Conservation (phyloP, 1,140 invertebrate genomes). For the Arion vulgaris region DNA sequence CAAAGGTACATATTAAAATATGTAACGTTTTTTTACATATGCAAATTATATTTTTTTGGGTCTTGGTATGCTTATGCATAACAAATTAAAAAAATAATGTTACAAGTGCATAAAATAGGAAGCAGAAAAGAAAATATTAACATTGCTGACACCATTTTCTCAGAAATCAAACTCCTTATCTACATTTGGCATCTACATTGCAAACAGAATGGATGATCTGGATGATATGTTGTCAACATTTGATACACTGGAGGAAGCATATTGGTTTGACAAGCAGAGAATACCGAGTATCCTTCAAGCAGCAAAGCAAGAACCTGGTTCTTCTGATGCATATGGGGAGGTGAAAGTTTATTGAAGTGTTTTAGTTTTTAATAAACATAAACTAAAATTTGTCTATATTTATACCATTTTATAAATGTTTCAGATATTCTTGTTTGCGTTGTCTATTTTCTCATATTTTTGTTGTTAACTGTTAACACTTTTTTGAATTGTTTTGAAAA, state of each 20-base stretch:
- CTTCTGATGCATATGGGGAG: conserved; percentile 26
- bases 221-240: not conserved
- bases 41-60: too few relatives aligned
- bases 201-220: conserved; percentile 18
- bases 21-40: too few relatives aligned
- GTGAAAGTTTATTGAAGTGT: not conserved
- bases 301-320: conserved; percentile 28
- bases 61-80: too few relatives aligned
- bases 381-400: too few relatives aligned
- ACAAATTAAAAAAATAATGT: too few relatives aligned
- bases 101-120: too few relatives aligned
- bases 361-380: not conserved
- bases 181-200: conserved; percentile 4
- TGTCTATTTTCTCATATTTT: too few relatives aligned
- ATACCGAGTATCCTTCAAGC: conserved; percentile 41
- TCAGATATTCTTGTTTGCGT: too few relatives aligned
- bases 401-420: too few relatives aligned
- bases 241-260: conserved; percentile 48
- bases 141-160: not conserved
- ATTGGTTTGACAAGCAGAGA: conserved; percentile 50
- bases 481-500: too few relatives aligned
- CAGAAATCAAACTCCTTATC: conserved; percentile 3
- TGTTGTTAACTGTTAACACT: too few relatives aligned
- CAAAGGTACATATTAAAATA: too few relatives aligned
- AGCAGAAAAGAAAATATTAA: not conserved